Evolutionary conservation across 2,797 vertebrate genomes (phyloP), one percentile per base, ranked within the genome.

Genomic region (Pitangus sulphuratus): DNA sequence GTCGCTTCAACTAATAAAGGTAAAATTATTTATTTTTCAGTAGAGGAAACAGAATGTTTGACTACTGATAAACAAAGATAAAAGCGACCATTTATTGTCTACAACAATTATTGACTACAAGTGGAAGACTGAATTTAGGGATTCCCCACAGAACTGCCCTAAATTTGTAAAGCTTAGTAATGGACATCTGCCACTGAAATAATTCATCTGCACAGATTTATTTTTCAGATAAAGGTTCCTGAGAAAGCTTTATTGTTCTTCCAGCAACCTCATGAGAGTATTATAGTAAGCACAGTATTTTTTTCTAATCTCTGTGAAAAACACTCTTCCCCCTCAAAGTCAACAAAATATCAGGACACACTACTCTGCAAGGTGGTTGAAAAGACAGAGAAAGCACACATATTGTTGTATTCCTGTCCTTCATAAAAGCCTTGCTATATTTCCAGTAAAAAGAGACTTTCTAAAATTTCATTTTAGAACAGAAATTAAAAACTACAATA

Each of bases 31-130:
- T 89, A 39, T 95, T 97, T 96, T 96, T 92, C 62, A 86, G 84
- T 78, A 95, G 12, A 88, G 87, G 68, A 95, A 97, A 96, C 37
- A 93, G 90, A 97, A 97, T 62, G 64, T 89, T 95, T 30, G 48
- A 28, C 68, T 93, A 58, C 57, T 79, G 80, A 93, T 68, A 81
- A 89, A 62, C 3, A 54, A 44, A 97, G 64, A 96, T 81, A 82
- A 97, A 97, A 96, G 70, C 47, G 56, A 71, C 47, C 87, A 89
- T 97, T 96, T 96, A 31, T 28, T 61, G 12, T 44, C 24, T 40
- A 44, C 33, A 77, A 72, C 30, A 61, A 72, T 45, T 85, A 54
- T 12, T 87, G 61, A 64, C 76, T 85, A 54, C 72, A 93, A 97
- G 45, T 75, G 61, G 70, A 96, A 96, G 95, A 66, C 17, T 56